A percentile compares a stretch with the other conserved stretches of the same genome.
Conservation (phyloP, 2,113 vertebrate genomes). For the Corythoichthys intestinalis region DNA sequence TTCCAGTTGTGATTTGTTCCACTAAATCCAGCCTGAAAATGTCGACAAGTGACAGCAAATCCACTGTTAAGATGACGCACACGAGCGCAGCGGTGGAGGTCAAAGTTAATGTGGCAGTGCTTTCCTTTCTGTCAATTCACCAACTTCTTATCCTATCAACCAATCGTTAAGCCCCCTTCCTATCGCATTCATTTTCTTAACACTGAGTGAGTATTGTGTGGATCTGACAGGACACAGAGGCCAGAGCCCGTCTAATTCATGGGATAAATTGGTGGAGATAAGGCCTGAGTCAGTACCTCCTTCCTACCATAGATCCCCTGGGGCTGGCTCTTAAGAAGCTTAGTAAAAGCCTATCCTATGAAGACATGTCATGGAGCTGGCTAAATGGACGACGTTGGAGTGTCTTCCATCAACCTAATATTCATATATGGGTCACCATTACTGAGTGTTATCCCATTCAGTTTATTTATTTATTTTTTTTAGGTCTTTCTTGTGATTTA, state of each 20-base stretch:
- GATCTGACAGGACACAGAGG: conserved; percentile 53
- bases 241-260: conserved; percentile 59
- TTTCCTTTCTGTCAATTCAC: conserved; percentile 25
- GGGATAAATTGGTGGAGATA: conserved; percentile 75
- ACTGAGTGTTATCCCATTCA: conserved; percentile 65
- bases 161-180: conserved; percentile 48
- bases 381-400: conserved; percentile 71
- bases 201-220: conserved; percentile 46
- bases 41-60: conserved; percentile 51
- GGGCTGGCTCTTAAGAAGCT: conserved; percentile 77
- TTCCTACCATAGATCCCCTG: conserved; percentile 70
- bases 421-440: conserved; percentile 66
- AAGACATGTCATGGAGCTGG: conserved; percentile 73
- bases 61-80: conserved; percentile 38
- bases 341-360: conserved; percentile 74
- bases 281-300: conserved; percentile 69
- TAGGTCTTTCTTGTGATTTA: conserved; percentile 51
- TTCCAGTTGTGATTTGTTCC: conserved; percentile 49
- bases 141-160: conserved; percentile 36
- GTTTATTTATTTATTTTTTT: conserved; percentile 51
- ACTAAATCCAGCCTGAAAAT: conserved; percentile 54
- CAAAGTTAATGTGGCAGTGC: conserved; percentile 31
- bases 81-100: conserved; percentile 40
- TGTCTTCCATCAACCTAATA: conserved; percentile 71
- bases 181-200: conserved; percentile 60